phyloP scores from a whole-genome alignment of 2,888 invertebrate species.

The Eristalis tenax region DNA sequence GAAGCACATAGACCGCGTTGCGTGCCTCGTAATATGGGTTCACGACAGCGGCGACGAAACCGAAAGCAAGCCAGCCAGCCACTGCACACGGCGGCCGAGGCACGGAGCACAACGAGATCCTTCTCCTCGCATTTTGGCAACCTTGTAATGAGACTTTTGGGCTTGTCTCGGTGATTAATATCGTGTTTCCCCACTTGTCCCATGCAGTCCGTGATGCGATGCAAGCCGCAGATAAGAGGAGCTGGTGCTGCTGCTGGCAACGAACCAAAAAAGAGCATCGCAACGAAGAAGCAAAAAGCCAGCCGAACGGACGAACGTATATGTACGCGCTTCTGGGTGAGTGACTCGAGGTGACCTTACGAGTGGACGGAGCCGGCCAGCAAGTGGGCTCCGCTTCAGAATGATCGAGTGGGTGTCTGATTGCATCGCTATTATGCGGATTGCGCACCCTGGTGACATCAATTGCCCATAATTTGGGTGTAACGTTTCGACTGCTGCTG shows the following conservation, averaged over 20 bases:
- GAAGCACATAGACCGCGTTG: slow-evolving; percentile 12
- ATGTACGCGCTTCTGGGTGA: slow-evolving; percentile 52
- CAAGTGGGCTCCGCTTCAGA: slow-evolving; percentile 38
- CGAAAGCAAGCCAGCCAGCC: background rate
- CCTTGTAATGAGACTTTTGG: slow-evolving; percentile 66
- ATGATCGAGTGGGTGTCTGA: slow-evolving; percentile 42
- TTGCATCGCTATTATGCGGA: slow-evolving; percentile 21
- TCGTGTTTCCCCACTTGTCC: slow-evolving; percentile 67
- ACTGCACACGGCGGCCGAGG: no score
- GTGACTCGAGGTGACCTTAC: slow-evolving; percentile 64
- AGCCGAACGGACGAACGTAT: background rate
- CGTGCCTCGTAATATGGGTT: slow-evolving; percentile 16
- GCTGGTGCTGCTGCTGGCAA: slow-evolving; percentile 10
- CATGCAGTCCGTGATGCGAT: slow-evolving; percentile 20
- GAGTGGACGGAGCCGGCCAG: slow-evolving; percentile 17
- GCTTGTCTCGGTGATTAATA: slow-evolving; percentile 67
- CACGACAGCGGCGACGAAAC: slow-evolving; percentile 6
- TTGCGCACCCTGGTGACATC: slow-evolving; percentile 1
- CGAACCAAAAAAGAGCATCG: background rate
- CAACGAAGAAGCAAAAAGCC: background rate
- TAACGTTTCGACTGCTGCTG: background rate
- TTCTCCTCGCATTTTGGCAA: slow-evolving; percentile 55
- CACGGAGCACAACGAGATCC: slow-evolving; percentile 17
- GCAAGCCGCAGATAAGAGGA: slow-evolving; percentile 46
- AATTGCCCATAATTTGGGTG: slow-evolving; percentile 9